Evolutionary conservation across 2,797 vertebrate genomes (phyloP).

Genomic region (Synanceia verrucosa): DNA sequence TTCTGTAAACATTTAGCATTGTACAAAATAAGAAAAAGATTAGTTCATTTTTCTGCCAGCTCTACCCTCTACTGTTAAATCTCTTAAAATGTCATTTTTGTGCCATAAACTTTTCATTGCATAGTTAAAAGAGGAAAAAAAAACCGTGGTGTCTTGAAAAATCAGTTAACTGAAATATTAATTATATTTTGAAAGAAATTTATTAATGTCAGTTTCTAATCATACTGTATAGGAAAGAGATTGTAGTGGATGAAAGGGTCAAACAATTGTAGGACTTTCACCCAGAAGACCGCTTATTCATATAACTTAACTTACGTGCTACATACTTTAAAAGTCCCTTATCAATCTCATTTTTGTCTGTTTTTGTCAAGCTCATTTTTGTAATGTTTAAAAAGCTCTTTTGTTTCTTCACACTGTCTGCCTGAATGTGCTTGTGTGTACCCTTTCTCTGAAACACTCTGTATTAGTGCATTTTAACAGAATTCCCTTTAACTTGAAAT

Average conservation of each 20-base stretch:
- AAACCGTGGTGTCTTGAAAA: no score
- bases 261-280: background rate
- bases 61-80: background rate
- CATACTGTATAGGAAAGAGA: background rate
- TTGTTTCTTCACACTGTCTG: no score
- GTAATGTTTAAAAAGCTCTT: no score
- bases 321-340: background rate
- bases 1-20: background rate
- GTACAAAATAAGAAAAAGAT: background rate
- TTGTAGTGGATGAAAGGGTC: background rate
- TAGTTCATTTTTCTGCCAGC: background rate
- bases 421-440: no score
- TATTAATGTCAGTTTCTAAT: no score
- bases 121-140: background rate
- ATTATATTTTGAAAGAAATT: no score
- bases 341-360: no score
- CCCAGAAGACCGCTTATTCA: background rate
- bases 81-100: background rate
- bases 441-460: no score
- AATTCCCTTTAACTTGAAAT: no score
- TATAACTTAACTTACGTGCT: background rate
- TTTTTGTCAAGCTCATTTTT: no score
- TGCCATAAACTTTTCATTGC: background rate
- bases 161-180: no score
- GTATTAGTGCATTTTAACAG: no score